Percentiles rank a stretch among this genome's conserved stretches.
phyloP scores from a whole-genome alignment of 2,113 vertebrate genomes.

The Tiliqua scincoides region DNA sequence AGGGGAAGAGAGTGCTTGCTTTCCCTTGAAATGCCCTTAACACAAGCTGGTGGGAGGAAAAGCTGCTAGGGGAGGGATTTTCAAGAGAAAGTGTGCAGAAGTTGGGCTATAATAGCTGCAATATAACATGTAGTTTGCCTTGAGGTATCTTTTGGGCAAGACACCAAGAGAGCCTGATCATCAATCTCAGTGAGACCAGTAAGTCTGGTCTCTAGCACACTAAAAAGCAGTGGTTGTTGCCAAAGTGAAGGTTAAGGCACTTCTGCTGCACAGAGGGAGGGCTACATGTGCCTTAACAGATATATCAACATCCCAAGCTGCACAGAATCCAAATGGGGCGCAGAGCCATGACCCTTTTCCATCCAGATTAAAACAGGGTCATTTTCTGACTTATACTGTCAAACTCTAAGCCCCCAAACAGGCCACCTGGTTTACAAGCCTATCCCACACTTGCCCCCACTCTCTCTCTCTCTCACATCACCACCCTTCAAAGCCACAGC shows the following conservation, averaged over 20 bases:
- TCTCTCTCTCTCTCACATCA: rapidly evolving
- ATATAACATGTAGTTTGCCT: neutral
- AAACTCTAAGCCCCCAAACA: too few species aligned
- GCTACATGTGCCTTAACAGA: neutral
- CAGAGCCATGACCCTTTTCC: neutral
- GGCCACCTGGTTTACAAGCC: neutral
- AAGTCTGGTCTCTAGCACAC: neutral
- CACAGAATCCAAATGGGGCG: neutral
- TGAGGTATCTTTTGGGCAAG: neutral
- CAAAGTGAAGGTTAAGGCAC: neutral
- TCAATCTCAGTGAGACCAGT: neutral
- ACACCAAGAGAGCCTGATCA: neutral
- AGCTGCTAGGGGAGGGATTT: too few species aligned
- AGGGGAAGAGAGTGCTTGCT: neutral
- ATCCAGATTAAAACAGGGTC: neutral
- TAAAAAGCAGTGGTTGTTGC: neutral
- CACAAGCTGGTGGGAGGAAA: too few species aligned
- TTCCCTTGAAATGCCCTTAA: too few species aligned
- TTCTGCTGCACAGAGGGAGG: neutral
- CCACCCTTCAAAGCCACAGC: neutral
- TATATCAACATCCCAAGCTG: neutral
- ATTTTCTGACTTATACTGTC: neutral
- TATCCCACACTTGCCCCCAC: rapidly evolving
- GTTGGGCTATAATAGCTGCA: neutral
- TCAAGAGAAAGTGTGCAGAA: neutral